Base-by-base conservation (phyloP, 2,113 vertebrate species). In the Delphinapterus leucas region DNA sequence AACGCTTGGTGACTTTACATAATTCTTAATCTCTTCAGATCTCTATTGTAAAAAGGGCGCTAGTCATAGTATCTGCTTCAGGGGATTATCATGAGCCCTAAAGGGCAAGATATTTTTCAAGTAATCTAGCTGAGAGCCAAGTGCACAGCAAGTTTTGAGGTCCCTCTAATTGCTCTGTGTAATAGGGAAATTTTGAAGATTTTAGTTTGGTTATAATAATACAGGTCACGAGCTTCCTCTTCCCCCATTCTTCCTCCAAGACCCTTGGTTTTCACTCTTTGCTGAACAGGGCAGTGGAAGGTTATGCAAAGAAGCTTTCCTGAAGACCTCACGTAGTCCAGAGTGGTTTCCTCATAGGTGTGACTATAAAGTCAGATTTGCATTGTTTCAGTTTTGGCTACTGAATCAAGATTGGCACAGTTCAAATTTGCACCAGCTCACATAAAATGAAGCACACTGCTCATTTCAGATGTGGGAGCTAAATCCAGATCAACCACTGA, bases 371-470 rank as follows among this genome's bases (percentile, higher is more conserved):
- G 73, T 73, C n/a, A 38, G 26, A 71, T 74, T 95, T 96, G 44
- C 14, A 26, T 55, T 18, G 14, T 60, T 28, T 86, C 55, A 71
- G 36, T 31, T 92, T 96, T 94, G 83, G 60, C 86, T 82, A 53
- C 14, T 7, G 67, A 92, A 85, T 77, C n/a, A 68, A 71, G 28
- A 49, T 77, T n/a, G 90, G 36, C 76, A 33, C 14, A 63, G 28
- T 88, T 68, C 76, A 85, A 86, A 86, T 93, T 82, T 95, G 80
- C 3, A 2, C 65, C 83, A 79, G 23, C 90, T 94, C 74, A 95
- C 61, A 79, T 94, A 38, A 90, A 96, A 68, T 96, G 58, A 79
- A 73, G 79, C 15, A 67, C 38, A 70, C 33, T 65, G 23, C 71
- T 58, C 44, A 58, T 86, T 97, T 93, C 38, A 77, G 14, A 77